Evolutionary conservation across 2,888 invertebrate species (phyloP), one percentile per base, ranked within the genome.

Genomic region (Neoascia interrupta): DNA sequence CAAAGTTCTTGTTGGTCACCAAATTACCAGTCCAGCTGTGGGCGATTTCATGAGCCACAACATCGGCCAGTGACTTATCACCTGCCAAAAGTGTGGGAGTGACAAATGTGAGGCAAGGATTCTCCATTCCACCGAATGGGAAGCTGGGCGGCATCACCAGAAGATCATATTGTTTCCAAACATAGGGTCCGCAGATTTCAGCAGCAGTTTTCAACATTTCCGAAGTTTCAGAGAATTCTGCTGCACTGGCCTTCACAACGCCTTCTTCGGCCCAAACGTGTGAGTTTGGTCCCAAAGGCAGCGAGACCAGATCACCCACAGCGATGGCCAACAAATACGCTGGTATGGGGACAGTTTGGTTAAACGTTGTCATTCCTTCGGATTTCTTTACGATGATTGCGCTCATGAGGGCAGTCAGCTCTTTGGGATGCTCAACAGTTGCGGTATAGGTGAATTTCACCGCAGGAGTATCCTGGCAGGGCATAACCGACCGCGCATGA

Each of bases 71-170:
- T 10, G 97, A 97, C 74, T 94, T 92, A 87, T 98, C 98, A 1
- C 98, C 98, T 0, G 97, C 96, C 90, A 98, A 89, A 49, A 97
- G 85, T 0, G 98, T 97, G 2, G 98, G 98, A 0, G 98, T 97
- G 2, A 97, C 94, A 89, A 98, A 98, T 0, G 97, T 98, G 49
- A 98, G 89, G 86, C 97, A 97, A 0, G 98, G 98, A 90, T 98
- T 98, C 89, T 98, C 98, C 98, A 98, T 98, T 15, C 98, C 98
- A 0, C 98, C 98, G 86, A 93, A 97, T 0, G 98, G 97, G 90
- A 98, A 98, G 1, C 87, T 87, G 0, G 97, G 96, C 0, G 98
- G 98, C 85, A 98, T 91, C 34, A 98, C 95, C 31, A 98, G 89
- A 68, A 95, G 85, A 88, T 98, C 97, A 87, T 98, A 98, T 82